Conservation (phyloP, 2,888 invertebrate genomes). For the Zhuqinia jingwanae region DNA sequence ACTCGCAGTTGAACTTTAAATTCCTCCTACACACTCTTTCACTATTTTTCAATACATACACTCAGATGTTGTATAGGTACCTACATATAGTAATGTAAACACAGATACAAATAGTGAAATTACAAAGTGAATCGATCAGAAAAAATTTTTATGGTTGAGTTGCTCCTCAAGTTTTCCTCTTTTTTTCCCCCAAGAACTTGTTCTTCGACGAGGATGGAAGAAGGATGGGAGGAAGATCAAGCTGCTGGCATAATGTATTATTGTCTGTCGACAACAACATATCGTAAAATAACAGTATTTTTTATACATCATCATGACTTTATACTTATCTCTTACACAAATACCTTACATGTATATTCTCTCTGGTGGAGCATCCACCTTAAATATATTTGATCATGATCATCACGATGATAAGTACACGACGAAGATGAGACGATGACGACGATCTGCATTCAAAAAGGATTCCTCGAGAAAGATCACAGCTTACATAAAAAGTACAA, state of each 20-base stretch:
- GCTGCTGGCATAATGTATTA: slow-evolving; percentile 66
- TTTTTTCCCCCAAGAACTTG: slow-evolving; percentile 8
- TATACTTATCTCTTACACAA: slow-evolving; percentile 33
- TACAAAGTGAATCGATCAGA: slow-evolving; percentile 79
- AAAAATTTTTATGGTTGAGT: slow-evolving; percentile 77
- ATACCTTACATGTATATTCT: background rate
- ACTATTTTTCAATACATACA: slow-evolving; percentile 25
- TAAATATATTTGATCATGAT: slow-evolving; percentile 26
- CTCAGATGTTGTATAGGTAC: background rate
- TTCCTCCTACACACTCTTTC: slow-evolving; percentile 20
- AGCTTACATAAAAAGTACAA: slow-evolving; percentile 49
- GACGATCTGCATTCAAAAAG: slow-evolving; percentile 67
- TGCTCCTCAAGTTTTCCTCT: slow-evolving; percentile 59
- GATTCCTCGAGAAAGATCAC: slow-evolving; percentile 48
- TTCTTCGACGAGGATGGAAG: slow-evolving; percentile 34
- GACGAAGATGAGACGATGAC: slow-evolving; percentile 8
- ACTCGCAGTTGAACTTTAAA: slow-evolving; percentile 55
- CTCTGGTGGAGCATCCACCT: slow-evolving; percentile 30
- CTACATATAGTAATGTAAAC: slow-evolving; percentile 12
- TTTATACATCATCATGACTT: slow-evolving; percentile 58
- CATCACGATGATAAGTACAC: background rate
- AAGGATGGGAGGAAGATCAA: slow-evolving; percentile 63
- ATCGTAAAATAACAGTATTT: slow-evolving; percentile 43
- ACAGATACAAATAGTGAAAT: slow-evolving; percentile 72
- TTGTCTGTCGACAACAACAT: slow-evolving; percentile 72